Percentiles rank a stretch among this genome's conserved stretches.
Evolutionary conservation across 2,888 invertebrate species (phyloP).

Genomic region (Synergus umbraculus): DNA sequence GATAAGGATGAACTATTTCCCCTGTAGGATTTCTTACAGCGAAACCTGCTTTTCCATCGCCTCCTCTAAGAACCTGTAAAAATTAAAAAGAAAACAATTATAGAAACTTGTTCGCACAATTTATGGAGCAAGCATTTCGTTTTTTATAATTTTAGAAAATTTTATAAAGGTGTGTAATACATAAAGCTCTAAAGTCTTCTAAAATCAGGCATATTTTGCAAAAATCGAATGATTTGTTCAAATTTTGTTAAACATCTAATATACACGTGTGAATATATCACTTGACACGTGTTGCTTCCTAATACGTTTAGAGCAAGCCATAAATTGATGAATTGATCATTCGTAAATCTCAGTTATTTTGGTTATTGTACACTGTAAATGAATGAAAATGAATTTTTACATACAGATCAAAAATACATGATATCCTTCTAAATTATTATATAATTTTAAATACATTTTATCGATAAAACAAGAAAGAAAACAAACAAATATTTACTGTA

Average conservation of each 20-base stretch:
- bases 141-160: too few species aligned
- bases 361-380: background rate
- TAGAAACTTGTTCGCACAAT: background rate
- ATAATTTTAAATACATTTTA: background rate
- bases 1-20: conserved; percentile 91
- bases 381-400: background rate
- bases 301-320: background rate
- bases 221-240: background rate
- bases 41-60: conserved; percentile 96
- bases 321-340: background rate
- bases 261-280: background rate
- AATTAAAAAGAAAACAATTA: conserved; percentile 6
- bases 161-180: background rate
- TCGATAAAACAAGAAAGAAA: background rate
- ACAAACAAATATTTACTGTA: background rate
- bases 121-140: too few species aligned
- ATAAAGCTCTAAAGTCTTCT: background rate
- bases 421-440: background rate
- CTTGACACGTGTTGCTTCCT: background rate
- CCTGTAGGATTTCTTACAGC: conserved; percentile 92
- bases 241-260: background rate
- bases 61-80: conserved; percentile 90
- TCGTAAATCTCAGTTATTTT: background rate
- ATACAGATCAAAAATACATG: background rate
- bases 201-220: background rate